These are phyloP conservation scores for Cryptoblepharus egeriae DNA, from an alignment of 2,797 vertebrate species.

Conservation along the genomic window DNA sequence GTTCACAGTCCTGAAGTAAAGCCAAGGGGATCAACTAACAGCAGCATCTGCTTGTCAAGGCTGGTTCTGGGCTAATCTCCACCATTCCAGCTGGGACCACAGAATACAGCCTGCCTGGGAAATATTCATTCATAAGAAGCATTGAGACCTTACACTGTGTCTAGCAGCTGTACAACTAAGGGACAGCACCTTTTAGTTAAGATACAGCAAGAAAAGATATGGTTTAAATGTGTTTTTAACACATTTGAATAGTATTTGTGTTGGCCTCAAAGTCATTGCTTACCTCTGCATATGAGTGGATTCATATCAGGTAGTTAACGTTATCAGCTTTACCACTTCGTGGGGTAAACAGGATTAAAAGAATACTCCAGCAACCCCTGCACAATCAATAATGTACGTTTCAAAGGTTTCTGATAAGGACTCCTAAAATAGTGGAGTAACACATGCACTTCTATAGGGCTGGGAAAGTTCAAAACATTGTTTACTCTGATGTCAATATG, in stretches of 20 bases:
- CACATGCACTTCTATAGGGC: neutral
- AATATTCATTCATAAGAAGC: slow-evolving; percentile 4
- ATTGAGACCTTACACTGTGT: neutral
- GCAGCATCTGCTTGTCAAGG: slow-evolving; percentile 64
- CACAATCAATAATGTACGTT: neutral
- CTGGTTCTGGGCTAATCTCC: slow-evolving; percentile 37
- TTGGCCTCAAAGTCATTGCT: neutral
- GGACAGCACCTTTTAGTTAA: neutral
- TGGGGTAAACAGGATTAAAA: neutral
- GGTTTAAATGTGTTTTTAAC: neutral
- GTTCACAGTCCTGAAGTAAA: slow-evolving; percentile 45
- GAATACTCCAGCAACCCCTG: neutral
- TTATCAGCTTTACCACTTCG: neutral
- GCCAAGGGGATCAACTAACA: slow-evolving; percentile 58
- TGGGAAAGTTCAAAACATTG: neutral
- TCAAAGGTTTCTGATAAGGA: neutral
- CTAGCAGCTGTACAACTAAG: neutral
- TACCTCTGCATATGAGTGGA: neutral
- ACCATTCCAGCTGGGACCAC: slow-evolving; percentile 21
- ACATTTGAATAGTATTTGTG: neutral
- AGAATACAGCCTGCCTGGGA: neutral
- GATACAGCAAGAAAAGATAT: neutral
- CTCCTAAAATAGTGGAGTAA: neutral
- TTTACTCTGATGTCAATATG: neutral
- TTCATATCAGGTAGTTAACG: neutral